These are phyloP conservation scores for Eulimnadia texana DNA, from an alignment of 1,140 invertebrate species.

Conservation along the genomic window DNA sequence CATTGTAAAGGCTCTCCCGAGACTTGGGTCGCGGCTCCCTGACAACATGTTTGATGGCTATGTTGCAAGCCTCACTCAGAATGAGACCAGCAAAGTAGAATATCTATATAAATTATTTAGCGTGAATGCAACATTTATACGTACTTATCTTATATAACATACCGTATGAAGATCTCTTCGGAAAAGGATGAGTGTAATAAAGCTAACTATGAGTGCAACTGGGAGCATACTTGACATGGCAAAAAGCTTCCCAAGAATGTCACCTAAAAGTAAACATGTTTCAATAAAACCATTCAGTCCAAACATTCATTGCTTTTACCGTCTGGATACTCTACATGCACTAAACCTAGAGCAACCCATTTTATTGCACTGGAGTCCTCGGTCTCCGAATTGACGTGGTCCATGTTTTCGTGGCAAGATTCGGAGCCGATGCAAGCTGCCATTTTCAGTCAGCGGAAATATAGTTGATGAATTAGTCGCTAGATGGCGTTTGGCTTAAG, in stretches of 20 bases:
- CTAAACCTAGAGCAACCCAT: background rate
- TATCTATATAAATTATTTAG: slow-evolving; percentile 44
- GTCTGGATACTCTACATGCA: background rate
- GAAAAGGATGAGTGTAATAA: slow-evolving; percentile 71
- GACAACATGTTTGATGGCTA: slow-evolving; percentile 66
- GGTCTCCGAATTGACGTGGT: background rate
- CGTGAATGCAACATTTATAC: background rate
- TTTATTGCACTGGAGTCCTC: background rate
- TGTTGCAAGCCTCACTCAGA: slow-evolving; percentile 64
- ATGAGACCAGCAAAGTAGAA: slow-evolving; percentile 65
- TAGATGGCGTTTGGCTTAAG: too few relatives aligned
- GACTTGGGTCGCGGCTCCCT: slow-evolving; percentile 58
- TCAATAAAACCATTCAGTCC: background rate
- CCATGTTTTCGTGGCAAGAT: background rate
- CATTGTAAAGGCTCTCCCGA: slow-evolving; percentile 51
- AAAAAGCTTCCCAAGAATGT: slow-evolving; percentile 57
- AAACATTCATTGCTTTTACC: background rate
- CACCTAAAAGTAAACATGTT: slow-evolving; percentile 40
- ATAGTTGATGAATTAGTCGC: too few relatives aligned
- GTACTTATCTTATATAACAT: slow-evolving; percentile 29
- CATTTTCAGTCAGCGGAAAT: background rate
- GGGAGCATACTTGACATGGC: slow-evolving; percentile 68
- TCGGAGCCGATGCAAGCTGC: background rate
- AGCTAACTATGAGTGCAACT: slow-evolving; percentile 63
- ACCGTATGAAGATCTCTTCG: slow-evolving; percentile 82